A percentile compares a stretch with the other conserved stretches of the same genome.
phyloP scores from a whole-genome alignment of 2,888 invertebrate genomes.

The Tipula vernalis region DNA sequence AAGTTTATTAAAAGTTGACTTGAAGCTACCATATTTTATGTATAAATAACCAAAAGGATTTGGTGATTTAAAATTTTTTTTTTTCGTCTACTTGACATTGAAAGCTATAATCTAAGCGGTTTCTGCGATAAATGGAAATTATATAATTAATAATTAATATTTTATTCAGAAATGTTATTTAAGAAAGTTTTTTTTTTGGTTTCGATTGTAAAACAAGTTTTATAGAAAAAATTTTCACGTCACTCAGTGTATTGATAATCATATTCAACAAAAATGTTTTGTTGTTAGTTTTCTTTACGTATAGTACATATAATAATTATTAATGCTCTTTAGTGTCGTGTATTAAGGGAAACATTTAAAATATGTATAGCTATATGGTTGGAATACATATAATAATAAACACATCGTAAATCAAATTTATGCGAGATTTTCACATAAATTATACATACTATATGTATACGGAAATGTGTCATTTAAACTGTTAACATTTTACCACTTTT shows the following conservation, averaged over 20 bases:
- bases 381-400: not conserved
- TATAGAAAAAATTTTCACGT: not conserved
- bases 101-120: not conserved
- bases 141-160: too few relatives aligned
- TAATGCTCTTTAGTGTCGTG: not conserved
- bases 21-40: not conserved
- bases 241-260: too few relatives aligned
- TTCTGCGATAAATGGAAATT: not conserved
- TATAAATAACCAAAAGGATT: not conserved
- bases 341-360: not conserved
- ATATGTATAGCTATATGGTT: not conserved
- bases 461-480: not conserved
- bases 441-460: not conserved
- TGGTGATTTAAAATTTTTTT: not conserved
- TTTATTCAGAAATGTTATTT: not conserved
- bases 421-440: not conserved
- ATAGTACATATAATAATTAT: not conserved
- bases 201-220: not conserved
- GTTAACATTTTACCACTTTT: not conserved
- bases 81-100: not conserved
- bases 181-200: not conserved
- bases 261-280: too few relatives aligned
- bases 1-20: not conserved
- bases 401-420: not conserved
- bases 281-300: too few relatives aligned